Conservation (phyloP, 2,113 vertebrate species). For the Cavia aperea region DNA sequence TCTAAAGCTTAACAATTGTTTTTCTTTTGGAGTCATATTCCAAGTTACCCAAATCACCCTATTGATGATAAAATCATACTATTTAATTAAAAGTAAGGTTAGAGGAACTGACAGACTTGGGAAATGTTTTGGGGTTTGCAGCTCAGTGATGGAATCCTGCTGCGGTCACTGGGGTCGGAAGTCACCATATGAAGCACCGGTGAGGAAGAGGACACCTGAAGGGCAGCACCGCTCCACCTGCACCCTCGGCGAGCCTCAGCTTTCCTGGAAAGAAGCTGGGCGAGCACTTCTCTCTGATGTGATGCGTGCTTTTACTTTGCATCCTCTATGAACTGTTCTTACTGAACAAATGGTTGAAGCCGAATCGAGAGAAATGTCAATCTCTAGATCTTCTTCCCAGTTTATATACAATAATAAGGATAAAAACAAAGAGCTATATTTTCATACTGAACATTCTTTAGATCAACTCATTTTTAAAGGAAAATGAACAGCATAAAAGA, state of each 20-base stretch:
- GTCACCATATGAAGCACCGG: neutral
- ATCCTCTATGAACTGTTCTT: neutral
- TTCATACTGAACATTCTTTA: neutral
- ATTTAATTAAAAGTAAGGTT: neutral
- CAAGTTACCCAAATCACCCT: neutral
- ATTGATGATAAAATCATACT: neutral
- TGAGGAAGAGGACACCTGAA: neutral
- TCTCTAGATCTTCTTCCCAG: neutral
- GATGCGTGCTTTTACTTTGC: neutral
- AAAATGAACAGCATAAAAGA: neutral
- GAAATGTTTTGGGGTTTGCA: neutral
- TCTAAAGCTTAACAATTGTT: neutral
- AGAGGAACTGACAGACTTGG: neutral
- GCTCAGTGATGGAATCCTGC: neutral
- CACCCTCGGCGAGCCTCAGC: neutral
- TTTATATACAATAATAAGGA: neutral
- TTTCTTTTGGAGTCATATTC: neutral
- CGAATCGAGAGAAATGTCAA: neutral
- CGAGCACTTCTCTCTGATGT: neutral
- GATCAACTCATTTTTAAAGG: neutral
- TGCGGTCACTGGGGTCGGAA: neutral
- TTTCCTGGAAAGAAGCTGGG: neutral
- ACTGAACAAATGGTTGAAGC: neutral
- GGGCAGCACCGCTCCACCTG: neutral
- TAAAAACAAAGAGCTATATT: neutral